Conservation (phyloP, 2,888 invertebrate species). For the Endotricha flammealis region DNA sequence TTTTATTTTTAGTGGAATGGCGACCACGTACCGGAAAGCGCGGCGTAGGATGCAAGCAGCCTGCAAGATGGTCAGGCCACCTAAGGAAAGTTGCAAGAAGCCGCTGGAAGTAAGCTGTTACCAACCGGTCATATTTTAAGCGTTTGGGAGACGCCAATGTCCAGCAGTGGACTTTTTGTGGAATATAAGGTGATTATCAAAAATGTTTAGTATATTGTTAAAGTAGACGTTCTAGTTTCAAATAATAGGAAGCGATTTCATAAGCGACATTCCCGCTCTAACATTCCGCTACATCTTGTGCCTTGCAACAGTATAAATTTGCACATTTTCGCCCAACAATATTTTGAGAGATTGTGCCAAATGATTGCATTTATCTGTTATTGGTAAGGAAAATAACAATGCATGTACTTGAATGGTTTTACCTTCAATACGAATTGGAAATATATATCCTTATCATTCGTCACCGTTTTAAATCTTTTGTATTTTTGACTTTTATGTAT, state of each 20-base stretch:
- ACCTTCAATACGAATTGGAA: slow-evolving; percentile 32
- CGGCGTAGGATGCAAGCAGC: too few relatives aligned
- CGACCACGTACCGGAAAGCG: too few relatives aligned
- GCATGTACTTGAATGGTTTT: slow-evolving; percentile 14
- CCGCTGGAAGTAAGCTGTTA: too few relatives aligned
- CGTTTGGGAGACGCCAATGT: too few relatives aligned
- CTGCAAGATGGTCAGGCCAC: too few relatives aligned
- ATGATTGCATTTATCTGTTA: slow-evolving; percentile 57
- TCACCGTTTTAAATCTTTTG: slow-evolving; percentile 52
- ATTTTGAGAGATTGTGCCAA: slow-evolving; percentile 65
- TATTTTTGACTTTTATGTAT: slow-evolving; percentile 39
- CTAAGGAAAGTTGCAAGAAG: too few relatives aligned
- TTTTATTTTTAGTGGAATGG: too few relatives aligned
- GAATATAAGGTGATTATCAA: too few relatives aligned
- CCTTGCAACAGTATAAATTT: slow-evolving; percentile 27
- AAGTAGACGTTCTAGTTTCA: too few relatives aligned
- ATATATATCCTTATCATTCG: slow-evolving; percentile 53
- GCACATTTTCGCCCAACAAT: slow-evolving; percentile 48
- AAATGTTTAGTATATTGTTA: too few relatives aligned
- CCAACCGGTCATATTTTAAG: too few relatives aligned
- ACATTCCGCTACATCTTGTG: slow-evolving; percentile 25
- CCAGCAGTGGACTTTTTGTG: too few relatives aligned
- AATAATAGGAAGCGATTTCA: not conserved
- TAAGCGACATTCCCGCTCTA: not conserved
- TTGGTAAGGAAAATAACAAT: slow-evolving; percentile 37